Evolutionary conservation across 2,888 invertebrate species (phyloP), one percentile per base, ranked within the genome.

Genomic region (Drosophila kanekoi): DNA sequence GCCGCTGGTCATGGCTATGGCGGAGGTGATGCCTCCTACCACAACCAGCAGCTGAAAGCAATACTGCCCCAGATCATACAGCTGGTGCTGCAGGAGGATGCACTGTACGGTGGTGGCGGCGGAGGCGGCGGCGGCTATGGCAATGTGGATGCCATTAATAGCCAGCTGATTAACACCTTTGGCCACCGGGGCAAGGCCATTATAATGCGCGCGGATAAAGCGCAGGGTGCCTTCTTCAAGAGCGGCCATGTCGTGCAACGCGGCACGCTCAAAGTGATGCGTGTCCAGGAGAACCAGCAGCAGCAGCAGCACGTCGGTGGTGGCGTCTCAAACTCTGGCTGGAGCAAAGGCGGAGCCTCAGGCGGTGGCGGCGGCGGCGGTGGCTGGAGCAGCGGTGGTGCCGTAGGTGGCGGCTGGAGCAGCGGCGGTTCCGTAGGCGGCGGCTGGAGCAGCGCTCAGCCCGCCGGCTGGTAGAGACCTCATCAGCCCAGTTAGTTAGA

Each of bases 31-130:
- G 37, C 58, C 20, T 61, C 77, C 47, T 71, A 56, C 38, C 48
- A 44, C n/a, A 63, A 37, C 32, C 62, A 74, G 4, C 88, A 87
- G 52, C 18, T 90, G 4, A 77, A 81, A 6, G 66, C 71, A 35
- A 81, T 91, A 20, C 64, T 90, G 63, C 90, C 91, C 13, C 91
- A 90, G 74, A 91, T 90, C 58, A 64, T 90, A 3, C 87, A 90
- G 69, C 32, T 90, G 32, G 84, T 90, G 37, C 66, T 89, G 54
- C 80, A 90, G 51, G 78, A 89, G 38, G 81, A 87, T 67, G 59
- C 72, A 1, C 41, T 64, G 14, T 66, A 65, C 6, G 75, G 63
- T 5, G 67, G 66, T 11, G 77, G 82, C 5, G 79, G 60, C 5
- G 66, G 70, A 0, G 78, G 66, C 3, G 72, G 64, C 5, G 81